Conservation (phyloP, 2,888 invertebrate species). For the Latrodectus elegans region DNA sequence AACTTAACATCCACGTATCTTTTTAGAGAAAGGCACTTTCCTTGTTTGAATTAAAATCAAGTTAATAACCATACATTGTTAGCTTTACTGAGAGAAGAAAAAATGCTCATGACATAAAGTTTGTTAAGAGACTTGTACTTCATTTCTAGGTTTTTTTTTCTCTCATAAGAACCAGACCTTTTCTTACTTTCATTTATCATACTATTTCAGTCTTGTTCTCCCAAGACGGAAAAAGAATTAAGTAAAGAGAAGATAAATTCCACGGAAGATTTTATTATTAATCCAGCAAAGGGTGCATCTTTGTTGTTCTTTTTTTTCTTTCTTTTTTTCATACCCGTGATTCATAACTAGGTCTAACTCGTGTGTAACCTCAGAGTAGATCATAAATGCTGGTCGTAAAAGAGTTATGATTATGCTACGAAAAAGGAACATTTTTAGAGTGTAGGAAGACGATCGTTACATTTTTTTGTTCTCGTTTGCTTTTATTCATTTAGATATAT, state of each 20-base stretch:
- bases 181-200: conserved; percentile 23
- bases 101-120: neutral
- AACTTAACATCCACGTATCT: no score
- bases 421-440: conserved; percentile 28
- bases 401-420: conserved; percentile 61
- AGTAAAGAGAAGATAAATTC: conserved; percentile 52
- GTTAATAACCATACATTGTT: no score
- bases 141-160: neutral
- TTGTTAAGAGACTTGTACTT: neutral
- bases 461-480: neutral
- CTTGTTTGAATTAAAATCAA: no score
- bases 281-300: conserved; percentile 20
- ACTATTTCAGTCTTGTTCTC: conserved; percentile 27
- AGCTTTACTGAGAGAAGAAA: no score
- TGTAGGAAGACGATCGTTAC: conserved; percentile 8
- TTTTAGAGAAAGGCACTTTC: no score
- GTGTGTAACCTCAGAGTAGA: conserved; percentile 20
- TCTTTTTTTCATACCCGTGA: neutral
- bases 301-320: neutral
- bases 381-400: conserved; percentile 53
- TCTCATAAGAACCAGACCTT: neutral
- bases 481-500: neutral
- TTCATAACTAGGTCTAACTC: conserved; percentile 23
- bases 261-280: conserved; percentile 38
- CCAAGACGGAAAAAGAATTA: conserved; percentile 38